A percentile compares a stretch with the other conserved stretches of the same genome.
Evolutionary conservation across 2,797 vertebrate species (phyloP).

Genomic region (Thamnophis elegans): DNA sequence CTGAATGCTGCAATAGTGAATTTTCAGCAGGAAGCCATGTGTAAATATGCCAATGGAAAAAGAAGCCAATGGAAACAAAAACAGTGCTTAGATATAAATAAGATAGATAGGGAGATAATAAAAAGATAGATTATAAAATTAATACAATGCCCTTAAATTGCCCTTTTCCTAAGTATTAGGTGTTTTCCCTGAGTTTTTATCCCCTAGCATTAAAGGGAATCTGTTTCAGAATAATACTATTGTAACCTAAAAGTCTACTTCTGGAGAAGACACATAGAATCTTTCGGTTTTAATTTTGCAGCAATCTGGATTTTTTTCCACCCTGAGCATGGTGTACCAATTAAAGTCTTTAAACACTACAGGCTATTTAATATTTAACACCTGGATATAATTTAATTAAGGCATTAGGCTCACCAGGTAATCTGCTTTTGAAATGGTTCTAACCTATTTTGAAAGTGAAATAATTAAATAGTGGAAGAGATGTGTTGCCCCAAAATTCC

Average conservation of each 20-base stretch:
- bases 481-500: constrained; percentile 44
- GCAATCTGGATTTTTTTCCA: constrained; percentile 13
- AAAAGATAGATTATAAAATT: neutral
- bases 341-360: constrained; percentile 45
- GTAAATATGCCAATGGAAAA: constrained; percentile 59
- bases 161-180: constrained; percentile 4
- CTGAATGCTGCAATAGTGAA: constrained; percentile 58
- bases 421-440: constrained; percentile 27
- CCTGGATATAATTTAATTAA: constrained; percentile 56
- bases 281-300: neutral
- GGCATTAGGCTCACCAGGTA: neutral
- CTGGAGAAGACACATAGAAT: neutral
- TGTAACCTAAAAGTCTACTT: neutral
- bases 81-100: constrained; percentile 6
- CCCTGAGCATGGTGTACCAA: neutral
- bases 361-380: constrained; percentile 51
- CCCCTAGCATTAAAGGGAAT: constrained; percentile 9
- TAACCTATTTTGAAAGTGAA: neutral
- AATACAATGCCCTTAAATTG: neutral
- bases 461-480: constrained; percentile 31
- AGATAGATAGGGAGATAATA: neutral
- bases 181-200: neutral
- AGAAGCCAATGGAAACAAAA: constrained; percentile 42
- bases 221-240: neutral
- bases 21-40: constrained; percentile 41